Conservation (phyloP, 1,140 invertebrate genomes). For the Eciton burchellii region DNA sequence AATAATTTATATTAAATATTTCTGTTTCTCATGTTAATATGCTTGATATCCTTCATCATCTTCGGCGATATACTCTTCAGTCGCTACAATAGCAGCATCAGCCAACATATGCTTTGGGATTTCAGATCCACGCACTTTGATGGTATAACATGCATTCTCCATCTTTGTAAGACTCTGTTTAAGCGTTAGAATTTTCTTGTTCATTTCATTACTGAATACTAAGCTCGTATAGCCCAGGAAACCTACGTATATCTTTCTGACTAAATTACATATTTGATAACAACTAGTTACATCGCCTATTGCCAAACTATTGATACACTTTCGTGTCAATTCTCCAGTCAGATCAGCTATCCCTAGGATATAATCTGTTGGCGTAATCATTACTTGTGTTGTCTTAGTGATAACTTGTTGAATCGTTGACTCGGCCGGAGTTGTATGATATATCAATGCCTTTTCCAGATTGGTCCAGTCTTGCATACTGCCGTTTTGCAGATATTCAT, state of each 20-base stretch:
- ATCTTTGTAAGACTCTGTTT: slow-evolving; percentile 92
- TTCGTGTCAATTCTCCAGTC: slow-evolving; percentile 96
- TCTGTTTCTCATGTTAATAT: slow-evolving; percentile 58
- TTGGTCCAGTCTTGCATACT: slow-evolving; percentile 83
- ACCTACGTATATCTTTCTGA: slow-evolving; percentile 90
- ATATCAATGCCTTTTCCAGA: slow-evolving; percentile 84
- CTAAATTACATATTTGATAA: slow-evolving; percentile 90
- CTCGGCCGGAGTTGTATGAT: slow-evolving; percentile 61
- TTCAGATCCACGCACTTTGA: slow-evolving; percentile 93
- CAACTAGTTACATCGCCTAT: slow-evolving; percentile 92
- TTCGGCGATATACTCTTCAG: slow-evolving; percentile 79
- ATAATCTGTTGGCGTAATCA: slow-evolving; percentile 89
- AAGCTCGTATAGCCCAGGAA: slow-evolving; percentile 87
- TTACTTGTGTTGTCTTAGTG: slow-evolving; percentile 66
- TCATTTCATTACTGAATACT: slow-evolving; percentile 88
- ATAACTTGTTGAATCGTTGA: slow-evolving; percentile 1
- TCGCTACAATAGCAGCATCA: slow-evolving; percentile 84
- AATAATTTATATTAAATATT: neutral
- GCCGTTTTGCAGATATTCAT: slow-evolving; percentile 87
- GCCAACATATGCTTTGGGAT: slow-evolving; percentile 90
- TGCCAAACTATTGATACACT: slow-evolving; percentile 93
- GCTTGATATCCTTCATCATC: slow-evolving; percentile 85
- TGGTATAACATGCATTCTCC: slow-evolving; percentile 94
- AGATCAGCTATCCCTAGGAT: slow-evolving; percentile 95
- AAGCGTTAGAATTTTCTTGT: slow-evolving; percentile 90